Percentiles rank a stretch among this genome's conserved stretches.
phyloP scores from a whole-genome alignment of 2,888 invertebrate genomes.

The Xestia c-nigrum region DNA sequence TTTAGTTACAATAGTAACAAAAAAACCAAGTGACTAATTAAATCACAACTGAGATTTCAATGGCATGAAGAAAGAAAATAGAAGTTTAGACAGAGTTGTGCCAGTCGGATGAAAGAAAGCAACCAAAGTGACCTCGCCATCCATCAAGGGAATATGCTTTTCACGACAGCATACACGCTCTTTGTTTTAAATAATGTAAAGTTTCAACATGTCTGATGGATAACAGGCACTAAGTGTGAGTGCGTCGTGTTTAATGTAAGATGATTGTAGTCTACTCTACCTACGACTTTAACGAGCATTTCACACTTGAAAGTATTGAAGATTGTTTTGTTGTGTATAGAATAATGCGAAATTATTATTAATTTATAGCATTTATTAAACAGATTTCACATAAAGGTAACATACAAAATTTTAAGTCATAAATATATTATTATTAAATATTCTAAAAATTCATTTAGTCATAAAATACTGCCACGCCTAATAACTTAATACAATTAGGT shows the following conservation, averaged over 20 bases:
- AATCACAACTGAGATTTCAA: constrained; percentile 80
- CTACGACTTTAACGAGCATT: constrained; percentile 43
- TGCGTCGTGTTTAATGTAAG: constrained; percentile 76
- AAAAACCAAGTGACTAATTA: constrained; percentile 79
- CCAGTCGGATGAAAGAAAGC: constrained; percentile 83
- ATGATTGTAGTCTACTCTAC: constrained; percentile 58
- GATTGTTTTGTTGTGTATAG: constrained; percentile 76
- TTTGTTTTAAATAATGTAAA: constrained; percentile 36
- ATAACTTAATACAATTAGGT: constrained; percentile 88
- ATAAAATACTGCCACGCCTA: constrained; percentile 89
- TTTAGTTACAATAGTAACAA: constrained; percentile 88
- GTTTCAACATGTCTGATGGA: constrained; percentile 71
- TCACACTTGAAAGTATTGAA: constrained; percentile 59
- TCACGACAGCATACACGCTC: constrained; percentile 30
- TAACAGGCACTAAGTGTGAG: constrained; percentile 75
- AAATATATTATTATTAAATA: constrained; percentile 88
- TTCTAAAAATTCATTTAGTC: constrained; percentile 81
- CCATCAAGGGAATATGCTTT: constrained; percentile 69
- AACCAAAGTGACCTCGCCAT: constrained; percentile 75
- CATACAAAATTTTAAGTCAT: constrained; percentile 87
- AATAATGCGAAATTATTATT: constrained; percentile 88
- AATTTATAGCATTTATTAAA: constrained; percentile 89
- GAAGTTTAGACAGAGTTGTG: constrained; percentile 82
- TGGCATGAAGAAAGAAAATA: constrained; percentile 81
- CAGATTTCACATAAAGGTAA: constrained; percentile 89